Evolutionary conservation across 2,888 invertebrate species (phyloP).

Genomic region (Leptodirus hochenwartii): DNA sequence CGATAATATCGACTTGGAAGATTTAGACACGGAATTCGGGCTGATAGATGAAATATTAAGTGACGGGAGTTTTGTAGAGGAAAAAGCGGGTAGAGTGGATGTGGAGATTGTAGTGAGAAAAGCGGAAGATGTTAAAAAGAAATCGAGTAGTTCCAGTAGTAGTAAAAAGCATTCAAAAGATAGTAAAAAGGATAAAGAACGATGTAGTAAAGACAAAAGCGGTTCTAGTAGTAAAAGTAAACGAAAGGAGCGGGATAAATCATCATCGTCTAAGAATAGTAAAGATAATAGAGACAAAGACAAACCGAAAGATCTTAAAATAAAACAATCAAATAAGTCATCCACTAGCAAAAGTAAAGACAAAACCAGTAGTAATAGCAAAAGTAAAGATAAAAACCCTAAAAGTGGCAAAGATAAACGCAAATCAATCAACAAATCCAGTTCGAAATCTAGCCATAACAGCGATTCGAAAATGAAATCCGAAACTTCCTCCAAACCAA

Average conservation of each 20-base stretch:
- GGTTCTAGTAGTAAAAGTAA: constrained; percentile 23
- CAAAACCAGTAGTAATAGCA: constrained; percentile 12
- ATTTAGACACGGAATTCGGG: constrained; percentile 25
- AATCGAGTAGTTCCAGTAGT: no score
- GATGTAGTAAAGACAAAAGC: constrained; percentile 7
- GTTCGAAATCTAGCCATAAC: constrained; percentile 14
- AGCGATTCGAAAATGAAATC: constrained; percentile 9
- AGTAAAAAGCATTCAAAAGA: constrained; percentile 7
- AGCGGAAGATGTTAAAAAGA: constrained; percentile 12
- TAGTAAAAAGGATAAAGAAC: constrained; percentile 7
- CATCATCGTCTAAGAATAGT: constrained; percentile 16
- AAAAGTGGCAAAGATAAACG: constrained; percentile 17
- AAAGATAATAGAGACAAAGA: constrained; percentile 13
- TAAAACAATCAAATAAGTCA: constrained; percentile 9
- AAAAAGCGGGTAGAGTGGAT: constrained; percentile 2
- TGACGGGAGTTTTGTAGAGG: constrained; percentile 8
- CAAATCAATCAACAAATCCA: constrained; percentile 14
- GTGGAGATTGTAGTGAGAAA: constrained; percentile 12
- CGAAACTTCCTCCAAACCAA: constrained; percentile 9
- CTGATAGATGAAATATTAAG: constrained; percentile 27
- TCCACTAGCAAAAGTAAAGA: constrained; percentile 9
- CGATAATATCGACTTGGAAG: constrained; percentile 21
- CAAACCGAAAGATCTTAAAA: constrained; percentile 5
- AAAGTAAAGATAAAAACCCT: constrained; percentile 16
- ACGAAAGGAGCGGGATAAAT: constrained; percentile 20